Evolutionary conservation across 2,888 invertebrate species (phyloP), one percentile per base, ranked within the genome.

Genomic region (Stegana nigrithorax): DNA sequence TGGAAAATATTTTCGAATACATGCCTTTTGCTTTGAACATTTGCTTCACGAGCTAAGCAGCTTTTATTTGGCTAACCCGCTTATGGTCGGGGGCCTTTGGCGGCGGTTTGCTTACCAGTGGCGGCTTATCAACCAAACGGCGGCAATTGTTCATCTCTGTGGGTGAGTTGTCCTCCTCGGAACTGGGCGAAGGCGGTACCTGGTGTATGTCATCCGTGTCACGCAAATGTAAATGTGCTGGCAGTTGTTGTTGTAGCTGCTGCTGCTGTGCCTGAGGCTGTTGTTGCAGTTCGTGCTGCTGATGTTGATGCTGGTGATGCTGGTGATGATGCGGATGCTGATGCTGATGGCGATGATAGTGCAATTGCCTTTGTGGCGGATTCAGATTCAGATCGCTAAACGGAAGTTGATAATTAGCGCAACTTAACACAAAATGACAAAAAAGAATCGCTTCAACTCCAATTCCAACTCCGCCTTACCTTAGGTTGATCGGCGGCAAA

Each of bases 101-200:
- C n/a, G n/a, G n/a, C n/a, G n/a, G n/a, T n/a, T n/a, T n/a, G 42
- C 66, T 80, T 76, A 86, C 86, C 79, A 94, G 88, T 58, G 93
- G 93, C 64, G 94, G 93, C 83, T 94, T 92, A 83, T 94, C 93
- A 66, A 90, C 89, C 82, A 94, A 89, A 78, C 93, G 88, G 83
- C 93, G 91, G 87, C 93, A 94, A 81, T 93, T 92, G 87, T 93
- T 93, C 85, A 94, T 89, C 87, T 94, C 94, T 57, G 93, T 93
- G 51, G 94, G 94, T 8, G 94, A 94, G 86, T 92, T 93, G 81
- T 93, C 93, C 87, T 94, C 94, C 84, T 94, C 94, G 72, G 93
- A 94, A 83, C 92, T 92, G 85, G 86, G 85, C 19, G 85, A 84
- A 51, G 79, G 75, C 64, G 78, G 81, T 72, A 80, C 71, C 62